Conservation (phyloP, 2,113 vertebrate species). For the Spea bombifrons region DNA sequence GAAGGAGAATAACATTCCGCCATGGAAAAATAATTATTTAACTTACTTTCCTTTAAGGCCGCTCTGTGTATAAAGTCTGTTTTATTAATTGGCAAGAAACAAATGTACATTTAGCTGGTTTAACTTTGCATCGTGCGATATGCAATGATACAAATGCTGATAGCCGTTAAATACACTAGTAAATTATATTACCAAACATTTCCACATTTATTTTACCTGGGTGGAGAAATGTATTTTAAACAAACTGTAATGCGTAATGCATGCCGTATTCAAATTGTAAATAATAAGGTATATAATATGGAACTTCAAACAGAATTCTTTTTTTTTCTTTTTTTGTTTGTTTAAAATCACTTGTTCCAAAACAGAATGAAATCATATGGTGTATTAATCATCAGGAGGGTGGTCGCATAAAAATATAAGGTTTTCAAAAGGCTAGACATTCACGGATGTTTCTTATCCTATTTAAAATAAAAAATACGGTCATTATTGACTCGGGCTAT, state of each 20-base stretch:
- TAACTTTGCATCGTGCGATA: slow-evolving; percentile 28
- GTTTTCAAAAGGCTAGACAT: background rate
- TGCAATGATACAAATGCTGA: slow-evolving; percentile 11
- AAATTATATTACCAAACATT: slow-evolving; percentile 22
- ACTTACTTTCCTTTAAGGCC: slow-evolving; percentile 47
- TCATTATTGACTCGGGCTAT: too few species aligned
- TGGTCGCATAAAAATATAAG: background rate
- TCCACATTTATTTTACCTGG: slow-evolving; percentile 15
- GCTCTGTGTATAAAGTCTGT: slow-evolving; percentile 40
- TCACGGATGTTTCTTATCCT: too few species aligned
- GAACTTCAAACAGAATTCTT: background rate
- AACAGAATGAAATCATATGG: background rate
- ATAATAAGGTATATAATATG: background rate
- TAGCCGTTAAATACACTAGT: slow-evolving; percentile 13
- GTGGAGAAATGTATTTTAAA: slow-evolving; percentile 1
- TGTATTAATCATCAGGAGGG: background rate
- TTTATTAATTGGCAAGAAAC: slow-evolving; percentile 36
- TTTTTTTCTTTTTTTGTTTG: background rate
- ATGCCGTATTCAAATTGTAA: background rate
- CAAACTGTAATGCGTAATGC: slow-evolving; percentile 1
- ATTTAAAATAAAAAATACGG: too few species aligned
- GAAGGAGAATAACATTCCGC: slow-evolving; percentile 43
- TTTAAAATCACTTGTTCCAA: background rate
- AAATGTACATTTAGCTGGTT: slow-evolving; percentile 15
- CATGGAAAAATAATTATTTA: slow-evolving; percentile 50